Conservation (phyloP, 1,140 invertebrate genomes). For the Caenorhabditis elegans region DNA sequence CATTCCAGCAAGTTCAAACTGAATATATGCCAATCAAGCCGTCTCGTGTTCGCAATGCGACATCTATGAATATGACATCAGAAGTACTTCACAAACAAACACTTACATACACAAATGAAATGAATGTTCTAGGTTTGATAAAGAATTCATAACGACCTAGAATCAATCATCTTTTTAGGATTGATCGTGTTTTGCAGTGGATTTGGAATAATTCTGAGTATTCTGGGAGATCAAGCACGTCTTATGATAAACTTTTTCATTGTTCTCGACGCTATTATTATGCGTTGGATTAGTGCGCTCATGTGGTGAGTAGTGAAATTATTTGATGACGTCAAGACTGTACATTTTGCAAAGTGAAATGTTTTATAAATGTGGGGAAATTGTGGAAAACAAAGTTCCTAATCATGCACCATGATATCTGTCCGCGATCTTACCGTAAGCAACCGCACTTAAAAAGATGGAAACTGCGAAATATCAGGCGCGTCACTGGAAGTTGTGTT, state of each 20-base stretch:
- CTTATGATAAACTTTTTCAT: slow-evolving; percentile 70
- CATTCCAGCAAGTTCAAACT: slow-evolving; percentile 61
- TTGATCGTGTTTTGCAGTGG: slow-evolving; percentile 70
- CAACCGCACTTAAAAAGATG: no score
- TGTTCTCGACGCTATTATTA: slow-evolving; percentile 69
- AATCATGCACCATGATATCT: no score
- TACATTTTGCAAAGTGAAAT: no score
- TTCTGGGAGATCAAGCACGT: slow-evolving; percentile 63
- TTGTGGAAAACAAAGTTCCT: no score
- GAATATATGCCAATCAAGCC: slow-evolving; percentile 40
- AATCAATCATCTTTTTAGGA: slow-evolving; percentile 61
- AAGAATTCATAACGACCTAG: no score
- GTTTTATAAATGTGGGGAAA: no score
- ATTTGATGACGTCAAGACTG: no score
- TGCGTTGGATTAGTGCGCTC: slow-evolving; percentile 75
- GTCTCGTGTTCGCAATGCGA: slow-evolving; percentile 8
- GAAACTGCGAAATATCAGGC: no score
- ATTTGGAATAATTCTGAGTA: slow-evolving; percentile 70
- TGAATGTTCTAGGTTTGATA: slow-evolving; percentile 68
- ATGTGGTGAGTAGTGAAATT: slow-evolving; percentile 74
- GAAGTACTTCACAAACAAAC: slow-evolving; percentile 51
- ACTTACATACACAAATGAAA: slow-evolving; percentile 67
- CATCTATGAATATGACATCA: slow-evolving; percentile 19
- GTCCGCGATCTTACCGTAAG: no score
- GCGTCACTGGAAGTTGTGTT: no score